Evolutionary conservation across 2,113 vertebrate genomes (phyloP), one percentile per base, ranked within the genome.

Genomic region (Centropus unirufus): DNA sequence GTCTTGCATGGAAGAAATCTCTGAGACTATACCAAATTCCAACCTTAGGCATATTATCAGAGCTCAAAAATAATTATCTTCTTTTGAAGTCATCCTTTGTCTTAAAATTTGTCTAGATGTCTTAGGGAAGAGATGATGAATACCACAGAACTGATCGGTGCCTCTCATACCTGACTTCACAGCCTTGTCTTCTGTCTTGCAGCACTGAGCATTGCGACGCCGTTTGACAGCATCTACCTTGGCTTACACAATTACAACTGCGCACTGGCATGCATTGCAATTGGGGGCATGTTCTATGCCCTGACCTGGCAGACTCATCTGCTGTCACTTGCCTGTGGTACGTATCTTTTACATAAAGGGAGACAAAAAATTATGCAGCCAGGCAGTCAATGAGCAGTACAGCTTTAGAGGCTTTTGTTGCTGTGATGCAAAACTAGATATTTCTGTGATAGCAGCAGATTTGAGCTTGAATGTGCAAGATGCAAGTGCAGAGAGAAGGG

Each of bases 181-280:
- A n/a, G 66, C 19, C 8, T 12, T 69, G 62, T 21, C 36, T 90
- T 85, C 59, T 90, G 7, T 54, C 93, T 89, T 85, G 68, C 92
- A 99, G 99, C 99, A 5, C 95, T 99, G 87, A 99, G 99, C 27
- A 97, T 99, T 68, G 98, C 99, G 2, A 98, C 98, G 1, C 99
- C 99, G 0, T 99, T 99, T 67, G 86, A 98, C 58, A 98, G 96
- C 11, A 98, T 99, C 95, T 99, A 99, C 92, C 96, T 98, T 59
- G 99, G 99, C 40, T 97, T 99, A 42, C 99, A 99, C 98, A 99
- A 99, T 57, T 99, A 99, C 97, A 99, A 99, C 97, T 98, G 98
- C 2, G 99, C 98, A 30, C 97, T 99, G 6, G 98, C 99, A 3
- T 99, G 99, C 95, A 98, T 98, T 2, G 99, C 99, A 0, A 96